Base-by-base conservation (phyloP, 2,888 invertebrate genomes). In the Carpatolechia fugitivella region DNA sequence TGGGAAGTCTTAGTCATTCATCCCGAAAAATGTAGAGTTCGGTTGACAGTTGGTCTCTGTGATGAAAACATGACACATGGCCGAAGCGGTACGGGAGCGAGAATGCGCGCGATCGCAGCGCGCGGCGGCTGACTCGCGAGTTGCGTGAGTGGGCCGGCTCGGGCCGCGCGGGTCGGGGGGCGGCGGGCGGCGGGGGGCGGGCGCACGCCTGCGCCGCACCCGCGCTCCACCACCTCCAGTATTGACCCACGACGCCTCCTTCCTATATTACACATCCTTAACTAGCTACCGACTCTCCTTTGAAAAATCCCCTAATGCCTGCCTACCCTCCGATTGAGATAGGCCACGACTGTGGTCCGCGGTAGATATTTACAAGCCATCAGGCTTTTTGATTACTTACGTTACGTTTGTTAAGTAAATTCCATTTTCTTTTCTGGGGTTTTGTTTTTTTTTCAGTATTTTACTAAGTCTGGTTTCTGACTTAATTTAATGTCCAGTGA, bases 241-340 rank as follows among this genome's bases (percentile, higher is more conserved):
- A 90, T 90, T 88, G 89, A 90, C 89, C 89, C 86, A 88, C 85
- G 84, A 85, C 87, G 87, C 88, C 89, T 88, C 85, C 85, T 86
- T 85, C 82, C 84, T 82, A 87, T 85, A 80, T 81, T 83, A 85
- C 85, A 87, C 85, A 84, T 89, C 88, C 87, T 88, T 90, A 89
- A 86, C 88, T 83, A 86, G 84, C 80, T 80, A 83, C 83, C 79
- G 82, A 85, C 82, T 81, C 82, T 82, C 81, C 86, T 85, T 87
- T 82, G 79, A 86, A 86, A 86, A 86, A 86, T 78, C 80, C 80
- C 83, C 80, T 84, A 84, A 87, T 84, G 82, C 75, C 78, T 84
- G 82, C 75, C 78, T 75, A 74, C 73, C 72, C 72, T 66, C 63
- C 73, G 80, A 82, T 85, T 80, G 78, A 83, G 82, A 85, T 85